Evolutionary conservation across 2,113 vertebrate genomes (phyloP).

Genomic region (Oostethus manadensis): DNA sequence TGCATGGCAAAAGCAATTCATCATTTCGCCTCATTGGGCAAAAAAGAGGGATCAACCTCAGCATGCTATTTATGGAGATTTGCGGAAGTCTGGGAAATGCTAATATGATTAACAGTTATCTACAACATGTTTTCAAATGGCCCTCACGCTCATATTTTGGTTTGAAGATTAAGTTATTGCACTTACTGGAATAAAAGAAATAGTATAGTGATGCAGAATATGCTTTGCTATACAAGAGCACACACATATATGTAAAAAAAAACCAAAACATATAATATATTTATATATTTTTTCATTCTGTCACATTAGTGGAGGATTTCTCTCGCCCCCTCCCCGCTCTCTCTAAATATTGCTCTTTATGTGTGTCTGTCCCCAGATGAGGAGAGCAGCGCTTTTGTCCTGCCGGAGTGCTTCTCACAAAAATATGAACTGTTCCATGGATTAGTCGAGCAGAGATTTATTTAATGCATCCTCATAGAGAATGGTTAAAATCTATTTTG

Average conservation of each 20-base stretch:
- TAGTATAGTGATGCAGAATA: conserved; percentile 60
- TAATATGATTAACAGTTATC: conserved; percentile 82
- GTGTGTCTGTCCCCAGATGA: conserved; percentile 70
- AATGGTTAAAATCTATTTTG: conserved; percentile 82
- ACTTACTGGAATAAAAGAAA: conserved; percentile 41
- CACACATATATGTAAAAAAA: conserved; percentile 55
- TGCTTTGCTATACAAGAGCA: conserved; percentile 60
- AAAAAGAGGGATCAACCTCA: conserved; percentile 76
- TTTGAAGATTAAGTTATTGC: conserved; percentile 68
- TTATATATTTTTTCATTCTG: conserved; percentile 35
- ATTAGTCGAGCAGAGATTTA: conserved; percentile 79
- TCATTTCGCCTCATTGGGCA: conserved; percentile 76
- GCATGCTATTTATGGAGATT: conserved; percentile 79
- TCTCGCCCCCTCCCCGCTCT: conserved; percentile 27
- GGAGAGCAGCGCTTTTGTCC: conserved; percentile 71
- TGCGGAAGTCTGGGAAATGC: conserved; percentile 76
- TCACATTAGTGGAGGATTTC: conserved; percentile 70
- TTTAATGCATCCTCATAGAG: conserved; percentile 80
- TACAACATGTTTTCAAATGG: conserved; percentile 76
- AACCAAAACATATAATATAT: conserved; percentile 35
- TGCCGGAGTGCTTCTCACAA: conserved; percentile 69
- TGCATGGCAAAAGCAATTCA: conserved; percentile 79
- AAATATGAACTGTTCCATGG: conserved; percentile 76
- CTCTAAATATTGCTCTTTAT: conserved; percentile 72
- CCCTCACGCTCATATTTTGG: conserved; percentile 68